Percentiles rank a stretch among this genome's conserved stretches.
These are phyloP conservation scores for Mungos mungo DNA, from an alignment of 2,113 vertebrate genomes.

Conservation along the genomic window DNA sequence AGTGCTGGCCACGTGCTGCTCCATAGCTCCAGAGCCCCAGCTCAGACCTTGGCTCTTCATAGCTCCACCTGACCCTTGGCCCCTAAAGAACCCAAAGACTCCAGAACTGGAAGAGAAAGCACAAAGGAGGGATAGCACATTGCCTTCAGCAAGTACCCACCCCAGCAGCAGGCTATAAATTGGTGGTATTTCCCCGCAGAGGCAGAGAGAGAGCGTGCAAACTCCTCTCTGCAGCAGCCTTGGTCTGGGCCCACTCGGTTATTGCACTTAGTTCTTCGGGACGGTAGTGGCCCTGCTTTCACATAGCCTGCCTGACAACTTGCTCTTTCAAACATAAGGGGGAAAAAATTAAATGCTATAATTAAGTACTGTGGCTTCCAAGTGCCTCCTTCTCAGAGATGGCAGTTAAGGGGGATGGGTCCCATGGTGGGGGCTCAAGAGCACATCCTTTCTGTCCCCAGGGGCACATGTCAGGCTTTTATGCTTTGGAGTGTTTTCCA, in stretches of 20 bases:
- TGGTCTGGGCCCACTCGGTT: background rate
- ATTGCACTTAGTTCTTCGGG: background rate
- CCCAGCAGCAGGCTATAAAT: too few relatives aligned
- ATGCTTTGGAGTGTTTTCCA: background rate
- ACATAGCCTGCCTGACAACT: background rate
- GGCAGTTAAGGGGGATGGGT: background rate
- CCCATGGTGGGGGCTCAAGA: too few relatives aligned
- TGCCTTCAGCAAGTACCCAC: background rate
- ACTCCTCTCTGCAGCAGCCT: too few relatives aligned
- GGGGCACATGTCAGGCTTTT: background rate
- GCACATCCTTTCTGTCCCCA: background rate
- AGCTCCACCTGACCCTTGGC: background rate
- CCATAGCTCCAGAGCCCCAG: background rate
- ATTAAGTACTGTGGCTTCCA: background rate
- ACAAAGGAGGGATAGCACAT: background rate
- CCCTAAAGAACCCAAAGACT: background rate
- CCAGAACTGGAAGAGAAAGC: background rate
- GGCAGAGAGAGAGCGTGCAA: background rate
- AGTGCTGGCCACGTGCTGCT: background rate
- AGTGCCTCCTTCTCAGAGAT: background rate
- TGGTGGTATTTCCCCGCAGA: background rate
- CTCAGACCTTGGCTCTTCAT: background rate
- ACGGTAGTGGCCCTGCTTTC: background rate
- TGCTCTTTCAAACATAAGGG: background rate
- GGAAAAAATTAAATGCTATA: background rate